phyloP scores from a whole-genome alignment of 2,888 invertebrate species.

The Blastobasis lacticolella region DNA sequence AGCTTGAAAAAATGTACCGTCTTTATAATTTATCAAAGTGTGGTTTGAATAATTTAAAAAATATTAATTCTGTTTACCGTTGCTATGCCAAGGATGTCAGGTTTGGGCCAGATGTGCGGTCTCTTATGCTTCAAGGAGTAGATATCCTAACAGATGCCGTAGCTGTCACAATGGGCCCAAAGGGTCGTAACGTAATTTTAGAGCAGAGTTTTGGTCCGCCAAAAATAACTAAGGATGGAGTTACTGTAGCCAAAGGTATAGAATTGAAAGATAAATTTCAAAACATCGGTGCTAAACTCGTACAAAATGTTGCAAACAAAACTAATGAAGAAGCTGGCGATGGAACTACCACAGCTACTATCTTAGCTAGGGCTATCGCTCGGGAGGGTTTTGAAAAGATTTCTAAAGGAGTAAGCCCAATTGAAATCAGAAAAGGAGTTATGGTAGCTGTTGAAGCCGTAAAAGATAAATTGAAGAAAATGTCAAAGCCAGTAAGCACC shows the following conservation, averaged over 20 bases:
- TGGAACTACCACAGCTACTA: constrained; percentile 98
- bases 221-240: constrained; percentile 99
- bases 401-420: constrained; percentile 96
- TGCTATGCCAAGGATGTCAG: constrained; percentile 93
- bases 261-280: constrained; percentile 98
- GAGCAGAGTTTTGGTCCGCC: constrained; percentile 99
- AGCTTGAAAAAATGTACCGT: constrained; percentile 30
- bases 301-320: constrained; percentile 99
- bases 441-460: constrained; percentile 96
- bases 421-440: constrained; percentile 92
- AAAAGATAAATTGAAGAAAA: constrained; percentile 84
- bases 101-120: constrained; percentile 96
- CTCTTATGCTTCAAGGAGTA: constrained; percentile 97
- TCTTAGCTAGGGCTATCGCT: constrained; percentile 97
- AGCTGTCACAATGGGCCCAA: constrained; percentile 99
- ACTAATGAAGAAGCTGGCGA: constrained; percentile 99
- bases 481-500: constrained; percentile 94
- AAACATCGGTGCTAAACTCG: constrained; percentile 97
- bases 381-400: constrained; percentile 99
- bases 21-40: constrained; percentile 15
- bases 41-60: constrained; percentile 14
- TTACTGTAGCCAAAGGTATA: constrained; percentile 98
- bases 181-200: constrained; percentile 98
- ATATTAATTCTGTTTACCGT: constrained; percentile 17
- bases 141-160: constrained; percentile 98